Base-by-base conservation (phyloP, 2,113 vertebrate genomes). In the Cyrtonyx montezumae region DNA sequence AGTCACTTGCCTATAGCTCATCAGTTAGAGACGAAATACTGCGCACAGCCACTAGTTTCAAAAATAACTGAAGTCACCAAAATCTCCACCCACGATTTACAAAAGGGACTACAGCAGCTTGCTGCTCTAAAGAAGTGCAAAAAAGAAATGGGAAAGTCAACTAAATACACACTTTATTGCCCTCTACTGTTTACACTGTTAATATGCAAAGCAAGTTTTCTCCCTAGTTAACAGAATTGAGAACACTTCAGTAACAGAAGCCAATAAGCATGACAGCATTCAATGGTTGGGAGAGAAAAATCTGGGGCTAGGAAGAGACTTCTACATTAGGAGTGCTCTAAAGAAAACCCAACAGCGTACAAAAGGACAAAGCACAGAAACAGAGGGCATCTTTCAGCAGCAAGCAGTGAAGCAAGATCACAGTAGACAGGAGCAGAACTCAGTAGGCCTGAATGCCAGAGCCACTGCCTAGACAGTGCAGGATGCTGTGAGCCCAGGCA, bases 171-270 rank as follows among this genome's bases (percentile, higher is more conserved):
- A 37, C 62, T 86, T 25, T 94, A 82, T 84, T 95, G 96, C 96
- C 96, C 94, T 95, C 96, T 94, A 0, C 94, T 37, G 94, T 48
- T 71, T 36, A 32, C 66, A 78, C 1, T 40, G 8, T 13, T 46
- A 17, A 78, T 43, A 46, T 9, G 63, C 18, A 62, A 70, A 49
- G 56, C 20, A 43, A 30, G 8, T 65, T 56, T 67, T 17, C 36
- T 11, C 8, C 0, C 0, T 4, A 26, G 30, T 5, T 40, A 30
- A 18, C 59, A 65, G 11, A n/a, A 5, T 4, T 21, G 36, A 1
- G 62, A 53, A 22, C n/a, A 1, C 1, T 6, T 40, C 43, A 21
- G 62, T 0, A 19, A 46, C 9, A 37, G 56, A 37, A 45, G 28
- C 42, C 80, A 62, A 32, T 51, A 4, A 30, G 43, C 45, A 6